These are phyloP conservation scores for Lepus timidus DNA, from an alignment of 2,113 vertebrate genomes.

Conservation along the genomic window DNA sequence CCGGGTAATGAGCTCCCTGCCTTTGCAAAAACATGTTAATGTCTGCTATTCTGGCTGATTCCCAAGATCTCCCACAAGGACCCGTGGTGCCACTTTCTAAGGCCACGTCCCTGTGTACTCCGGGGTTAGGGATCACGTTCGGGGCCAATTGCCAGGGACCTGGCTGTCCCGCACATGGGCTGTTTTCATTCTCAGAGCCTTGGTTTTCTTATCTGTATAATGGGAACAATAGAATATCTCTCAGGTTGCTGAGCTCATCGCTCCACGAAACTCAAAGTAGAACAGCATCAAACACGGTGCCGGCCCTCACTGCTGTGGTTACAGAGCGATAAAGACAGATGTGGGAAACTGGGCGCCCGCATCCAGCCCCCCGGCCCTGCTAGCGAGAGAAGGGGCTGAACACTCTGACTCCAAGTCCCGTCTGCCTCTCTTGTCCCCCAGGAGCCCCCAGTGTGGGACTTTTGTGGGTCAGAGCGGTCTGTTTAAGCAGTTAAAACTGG, in stretches of 20 bases:
- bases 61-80: not conserved
- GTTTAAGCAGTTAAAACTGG: not conserved
- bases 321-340: too few relatives aligned
- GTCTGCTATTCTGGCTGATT: too few relatives aligned
- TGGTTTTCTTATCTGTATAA: not conserved
- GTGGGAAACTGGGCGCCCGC: not conserved
- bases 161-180: too few relatives aligned
- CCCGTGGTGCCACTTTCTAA: not conserved
- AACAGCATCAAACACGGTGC: accelerated
- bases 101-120: not conserved
- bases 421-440: accelerated
- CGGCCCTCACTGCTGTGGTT: accelerated
- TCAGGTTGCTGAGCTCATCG: too few relatives aligned
- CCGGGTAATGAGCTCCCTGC: not conserved
- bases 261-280: not conserved
- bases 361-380: not conserved
- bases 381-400: accelerated
- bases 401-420: not conserved
- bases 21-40: not conserved
- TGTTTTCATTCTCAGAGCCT: not conserved
- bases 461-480: not conserved
- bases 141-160: accelerated
- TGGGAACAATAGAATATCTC: not conserved
- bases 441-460: accelerated
- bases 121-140: not conserved